Percentiles rank a stretch among this genome's conserved stretches.
These are phyloP conservation scores for Myodes glareolus DNA, from an alignment of 2,113 vertebrate genomes.

Conservation along the genomic window DNA sequence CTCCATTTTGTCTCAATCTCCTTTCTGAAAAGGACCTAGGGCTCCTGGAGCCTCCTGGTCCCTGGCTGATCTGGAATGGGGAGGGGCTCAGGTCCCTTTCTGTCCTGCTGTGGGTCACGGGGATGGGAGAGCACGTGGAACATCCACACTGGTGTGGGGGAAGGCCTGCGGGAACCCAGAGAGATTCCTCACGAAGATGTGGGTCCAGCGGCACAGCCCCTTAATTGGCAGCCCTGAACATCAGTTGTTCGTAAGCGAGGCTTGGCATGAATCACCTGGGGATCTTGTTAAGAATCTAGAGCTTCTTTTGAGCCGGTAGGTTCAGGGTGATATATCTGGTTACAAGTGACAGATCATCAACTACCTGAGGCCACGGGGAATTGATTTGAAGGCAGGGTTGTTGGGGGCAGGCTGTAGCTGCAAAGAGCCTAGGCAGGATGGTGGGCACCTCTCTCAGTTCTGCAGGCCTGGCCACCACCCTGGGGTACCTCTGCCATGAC, in stretches of 20 bases:
- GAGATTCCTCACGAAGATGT: neutral
- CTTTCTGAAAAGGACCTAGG: neutral
- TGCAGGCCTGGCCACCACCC: neutral
- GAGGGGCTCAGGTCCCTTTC: neutral
- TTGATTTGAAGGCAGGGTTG: neutral
- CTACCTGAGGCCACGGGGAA: neutral
- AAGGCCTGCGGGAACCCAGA: neutral
- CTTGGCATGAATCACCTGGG: conserved; percentile 58
- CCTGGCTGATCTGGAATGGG: neutral
- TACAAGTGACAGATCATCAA: conserved; percentile 57
- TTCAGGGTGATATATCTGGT: conserved; percentile 58
- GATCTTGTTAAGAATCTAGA: conserved; percentile 70
- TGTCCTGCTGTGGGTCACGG: neutral
- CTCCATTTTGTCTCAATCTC: neutral
- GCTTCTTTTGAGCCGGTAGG: conserved; percentile 70
- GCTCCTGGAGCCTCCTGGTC: neutral
- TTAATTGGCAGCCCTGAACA: conserved; percentile 50
- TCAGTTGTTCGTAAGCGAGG: neutral
- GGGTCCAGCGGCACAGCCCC: neutral
- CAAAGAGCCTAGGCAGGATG: neutral
- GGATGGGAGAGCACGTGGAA: neutral
- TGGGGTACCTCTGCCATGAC: neutral
- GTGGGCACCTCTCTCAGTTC: neutral
- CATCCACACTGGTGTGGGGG: neutral
- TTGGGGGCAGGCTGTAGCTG: neutral